phyloP scores from a whole-genome alignment of 2,888 invertebrate genomes.

The Scaptomyza tumidula region DNA sequence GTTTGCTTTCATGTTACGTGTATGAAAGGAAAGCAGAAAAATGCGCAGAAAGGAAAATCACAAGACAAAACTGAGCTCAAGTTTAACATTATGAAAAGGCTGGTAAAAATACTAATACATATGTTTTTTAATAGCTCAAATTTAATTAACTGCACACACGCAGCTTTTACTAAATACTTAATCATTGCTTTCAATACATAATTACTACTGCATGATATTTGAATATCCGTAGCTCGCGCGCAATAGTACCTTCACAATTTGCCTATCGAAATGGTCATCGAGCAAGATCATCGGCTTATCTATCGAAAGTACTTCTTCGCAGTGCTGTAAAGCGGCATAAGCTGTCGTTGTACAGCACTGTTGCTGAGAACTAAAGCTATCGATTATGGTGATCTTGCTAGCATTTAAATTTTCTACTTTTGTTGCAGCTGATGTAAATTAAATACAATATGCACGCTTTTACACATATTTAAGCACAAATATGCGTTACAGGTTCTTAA shows the following conservation, averaged over 20 bases:
- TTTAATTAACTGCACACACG: not conserved
- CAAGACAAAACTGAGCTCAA: slow-evolving; percentile 12
- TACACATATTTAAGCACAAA: not conserved
- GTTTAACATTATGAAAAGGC: slow-evolving; percentile 14
- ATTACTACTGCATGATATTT: not conserved
- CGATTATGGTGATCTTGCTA: not conserved
- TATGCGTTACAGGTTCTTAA: not conserved
- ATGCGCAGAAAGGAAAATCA: slow-evolving; percentile 10
- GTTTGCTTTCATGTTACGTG: slow-evolving; percentile 53
- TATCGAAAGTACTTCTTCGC: not conserved
- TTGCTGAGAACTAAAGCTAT: not conserved
- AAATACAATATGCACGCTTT: not conserved
- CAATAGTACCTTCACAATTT: not conserved
- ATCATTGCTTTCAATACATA: not conserved
- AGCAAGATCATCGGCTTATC: not conserved
- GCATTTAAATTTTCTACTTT: slow-evolving; percentile 1
- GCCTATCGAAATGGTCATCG: slow-evolving; percentile 16
- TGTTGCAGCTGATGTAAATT: not conserved
- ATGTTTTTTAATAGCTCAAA: not conserved
- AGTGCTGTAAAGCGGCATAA: slow-evolving; percentile 20
- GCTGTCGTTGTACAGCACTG: not conserved
- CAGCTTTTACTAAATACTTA: not conserved
- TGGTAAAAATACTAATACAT: not conserved
- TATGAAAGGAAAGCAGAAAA: slow-evolving; percentile 11
- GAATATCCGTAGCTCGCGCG: slow-evolving; percentile 5